phyloP scores from a whole-genome alignment of 1,140 invertebrate species.

The Thaumetopoea pityocampa region DNA sequence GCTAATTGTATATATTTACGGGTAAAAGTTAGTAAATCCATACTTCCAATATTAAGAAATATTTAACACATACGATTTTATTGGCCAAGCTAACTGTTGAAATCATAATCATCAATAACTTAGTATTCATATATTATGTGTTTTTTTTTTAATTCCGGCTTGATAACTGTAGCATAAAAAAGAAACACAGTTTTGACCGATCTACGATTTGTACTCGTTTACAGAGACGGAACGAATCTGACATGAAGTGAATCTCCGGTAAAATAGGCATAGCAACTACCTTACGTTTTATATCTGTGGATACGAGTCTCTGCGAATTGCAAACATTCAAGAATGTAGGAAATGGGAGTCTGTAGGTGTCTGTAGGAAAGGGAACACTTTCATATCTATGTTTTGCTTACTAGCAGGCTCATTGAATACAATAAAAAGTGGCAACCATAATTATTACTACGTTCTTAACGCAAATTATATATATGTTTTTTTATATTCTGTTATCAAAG shows the following conservation, averaged over 20 bases:
- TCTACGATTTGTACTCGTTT: conserved; percentile 20
- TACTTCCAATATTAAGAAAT: no score
- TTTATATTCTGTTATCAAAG: no score
- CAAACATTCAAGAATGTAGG: conserved; percentile 16
- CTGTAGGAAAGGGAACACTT: conserved; percentile 5
- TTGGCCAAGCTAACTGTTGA: no score
- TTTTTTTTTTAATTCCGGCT: neutral
- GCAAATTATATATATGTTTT: no score
- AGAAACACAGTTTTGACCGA: conserved; percentile 29
- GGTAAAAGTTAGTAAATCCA: no score
- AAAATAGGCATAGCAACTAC: conserved; percentile 6
- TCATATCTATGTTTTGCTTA: neutral
- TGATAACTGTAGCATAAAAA: neutral
- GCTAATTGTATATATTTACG: no score
- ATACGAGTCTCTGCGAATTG: conserved; percentile 20
- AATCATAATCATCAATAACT: no score
- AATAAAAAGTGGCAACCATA: no score
- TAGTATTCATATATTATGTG: no score
- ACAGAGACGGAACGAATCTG: no score
- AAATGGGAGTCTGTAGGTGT: conserved; percentile 15
- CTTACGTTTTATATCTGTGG: conserved; percentile 7
- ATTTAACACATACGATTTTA: no score
- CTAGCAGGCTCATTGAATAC: neutral
- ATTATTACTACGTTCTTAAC: no score
- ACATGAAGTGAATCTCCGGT: conserved; percentile 14